Evolutionary conservation across 2,113 vertebrate species (phyloP).

Genomic region (Numenius arquata): DNA sequence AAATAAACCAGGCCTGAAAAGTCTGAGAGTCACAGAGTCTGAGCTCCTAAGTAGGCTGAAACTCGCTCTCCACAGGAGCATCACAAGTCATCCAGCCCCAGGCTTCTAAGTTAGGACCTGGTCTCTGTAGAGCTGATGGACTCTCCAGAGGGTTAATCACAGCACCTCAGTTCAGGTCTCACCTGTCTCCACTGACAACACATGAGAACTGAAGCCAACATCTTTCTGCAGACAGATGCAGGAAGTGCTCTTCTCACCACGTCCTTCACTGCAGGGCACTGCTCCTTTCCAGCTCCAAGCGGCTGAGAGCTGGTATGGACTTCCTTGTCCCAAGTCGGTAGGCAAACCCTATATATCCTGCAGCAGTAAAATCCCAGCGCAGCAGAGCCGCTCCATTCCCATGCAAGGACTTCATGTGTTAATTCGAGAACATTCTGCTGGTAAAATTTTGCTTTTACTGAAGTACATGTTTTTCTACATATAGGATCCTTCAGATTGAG

Average conservation of each 20-base stretch:
- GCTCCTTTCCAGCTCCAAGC: neutral
- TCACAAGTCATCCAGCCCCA: neutral
- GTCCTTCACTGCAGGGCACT: neutral
- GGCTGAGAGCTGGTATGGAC: neutral
- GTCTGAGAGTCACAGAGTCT: neutral
- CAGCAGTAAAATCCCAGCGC: neutral
- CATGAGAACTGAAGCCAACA: rapidly evolving
- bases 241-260: neutral
- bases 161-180: neutral
- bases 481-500: neutral
- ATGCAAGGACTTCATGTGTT: neutral
- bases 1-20: conserved; percentile 54
- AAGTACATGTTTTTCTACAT: neutral
- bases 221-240: neutral
- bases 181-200: neutral
- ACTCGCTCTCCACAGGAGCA: rapidly evolving
- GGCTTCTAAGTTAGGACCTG: neutral
- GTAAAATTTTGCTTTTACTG: neutral
- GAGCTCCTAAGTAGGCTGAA: conserved; percentile 55
- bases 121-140: neutral
- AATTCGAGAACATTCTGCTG: rapidly evolving
- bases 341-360: neutral
- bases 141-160: neutral
- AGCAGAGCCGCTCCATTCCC: neutral
- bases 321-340: neutral